Percentiles rank a stretch among this genome's conserved stretches.
phyloP scores from a whole-genome alignment of 2,888 invertebrate genomes.

The Tethea ocularis region DNA sequence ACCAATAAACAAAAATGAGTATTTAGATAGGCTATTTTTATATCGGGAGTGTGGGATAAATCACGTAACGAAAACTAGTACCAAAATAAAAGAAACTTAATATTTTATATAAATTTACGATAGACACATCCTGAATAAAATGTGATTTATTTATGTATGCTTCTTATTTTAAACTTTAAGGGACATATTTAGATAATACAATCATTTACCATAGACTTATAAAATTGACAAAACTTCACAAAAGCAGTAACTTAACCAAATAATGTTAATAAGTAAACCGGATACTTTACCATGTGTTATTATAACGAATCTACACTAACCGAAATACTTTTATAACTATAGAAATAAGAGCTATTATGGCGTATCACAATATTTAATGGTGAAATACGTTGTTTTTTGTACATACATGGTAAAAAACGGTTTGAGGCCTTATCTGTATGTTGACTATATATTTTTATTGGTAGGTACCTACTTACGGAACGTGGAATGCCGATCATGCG shows the following conservation, averaged over 20 bases:
- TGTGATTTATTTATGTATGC: no score
- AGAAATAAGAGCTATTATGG: not conserved
- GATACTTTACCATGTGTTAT: not conserved
- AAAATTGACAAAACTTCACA: not conserved
- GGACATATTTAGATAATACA: not conserved
- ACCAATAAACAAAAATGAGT: no score
- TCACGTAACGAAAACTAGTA: no score
- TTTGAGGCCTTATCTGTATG: not conserved
- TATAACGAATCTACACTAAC: not conserved
- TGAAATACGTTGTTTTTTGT: not conserved
- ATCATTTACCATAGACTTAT: not conserved
- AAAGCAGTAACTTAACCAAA: not conserved
- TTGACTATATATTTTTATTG: not conserved
- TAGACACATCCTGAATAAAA: no score
- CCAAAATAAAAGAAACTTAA: no score
- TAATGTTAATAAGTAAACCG: conserved; percentile 1
- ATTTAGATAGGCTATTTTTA: no score
- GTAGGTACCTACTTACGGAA: not conserved
- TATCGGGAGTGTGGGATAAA: no score
- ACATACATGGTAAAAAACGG: not conserved
- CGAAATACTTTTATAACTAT: not conserved
- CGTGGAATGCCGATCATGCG: no score
- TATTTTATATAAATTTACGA: no score
- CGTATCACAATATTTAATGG: not conserved
- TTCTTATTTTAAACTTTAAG: no score